A percentile compares a stretch with the other conserved stretches of the same genome.
These are phyloP conservation scores for Himantopus leucocephalus DNA, from an alignment of 2,113 vertebrate genomes.

Conservation along the genomic window DNA sequence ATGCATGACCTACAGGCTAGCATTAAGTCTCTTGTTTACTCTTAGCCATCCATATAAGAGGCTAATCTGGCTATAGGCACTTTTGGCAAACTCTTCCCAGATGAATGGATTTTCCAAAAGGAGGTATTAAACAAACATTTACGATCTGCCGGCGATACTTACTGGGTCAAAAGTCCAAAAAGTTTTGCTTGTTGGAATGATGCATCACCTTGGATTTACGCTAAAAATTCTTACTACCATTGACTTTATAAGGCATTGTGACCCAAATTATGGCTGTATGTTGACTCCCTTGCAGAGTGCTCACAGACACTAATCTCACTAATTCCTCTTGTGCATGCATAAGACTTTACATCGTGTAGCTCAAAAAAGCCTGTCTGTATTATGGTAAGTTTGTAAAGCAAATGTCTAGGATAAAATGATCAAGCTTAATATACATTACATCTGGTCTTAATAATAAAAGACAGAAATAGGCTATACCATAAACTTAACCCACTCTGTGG, in stretches of 20 bases:
- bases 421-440: neutral
- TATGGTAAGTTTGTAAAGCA: constrained; percentile 8
- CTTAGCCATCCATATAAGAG: neutral
- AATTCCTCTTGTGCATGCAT: neutral
- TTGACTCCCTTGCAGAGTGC: neutral
- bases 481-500: neutral
- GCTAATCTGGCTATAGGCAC: neutral
- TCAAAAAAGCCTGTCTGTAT: neutral
- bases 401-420: neutral
- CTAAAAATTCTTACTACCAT: neutral
- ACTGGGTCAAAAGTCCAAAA: neutral
- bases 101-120: neutral
- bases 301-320: constrained; percentile 5
- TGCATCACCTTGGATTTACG: neutral
- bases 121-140: neutral
- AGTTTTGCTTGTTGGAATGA: neutral
- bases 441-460: neutral
- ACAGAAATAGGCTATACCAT: neutral
- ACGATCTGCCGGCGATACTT: neutral
- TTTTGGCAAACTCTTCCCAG: constrained; percentile 2
- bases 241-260: neutral
- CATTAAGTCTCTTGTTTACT: constrained; percentile 39
- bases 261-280: neutral
- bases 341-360: neutral
- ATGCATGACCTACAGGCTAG: neutral